Percentiles rank a stretch among this genome's conserved stretches.
phyloP scores from a whole-genome alignment of 2,888 invertebrate species.

The Patella depressa region DNA sequence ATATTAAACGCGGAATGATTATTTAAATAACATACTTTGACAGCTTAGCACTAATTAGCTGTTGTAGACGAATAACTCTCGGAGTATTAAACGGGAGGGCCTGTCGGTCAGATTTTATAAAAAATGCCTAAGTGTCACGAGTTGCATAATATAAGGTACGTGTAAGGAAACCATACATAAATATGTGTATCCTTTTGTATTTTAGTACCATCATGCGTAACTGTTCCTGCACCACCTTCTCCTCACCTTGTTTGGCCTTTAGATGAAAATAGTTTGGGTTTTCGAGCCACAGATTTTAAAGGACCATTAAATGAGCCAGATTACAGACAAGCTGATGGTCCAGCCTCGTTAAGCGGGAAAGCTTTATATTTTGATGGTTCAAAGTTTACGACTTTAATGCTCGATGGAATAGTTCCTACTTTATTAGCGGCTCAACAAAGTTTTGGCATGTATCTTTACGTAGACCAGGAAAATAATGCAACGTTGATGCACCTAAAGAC shows the following conservation, averaged over 20 bases:
- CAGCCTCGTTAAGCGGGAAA: not conserved
- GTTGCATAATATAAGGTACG: too few species aligned
- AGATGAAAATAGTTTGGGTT: not conserved
- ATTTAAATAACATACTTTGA: too few species aligned
- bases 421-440: not conserved
- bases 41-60: too few species aligned
- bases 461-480: not conserved
- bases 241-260: not conserved
- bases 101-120: too few species aligned
- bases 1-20: too few species aligned
- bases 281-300: not conserved
- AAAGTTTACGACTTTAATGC: not conserved
- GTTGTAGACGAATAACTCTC: too few species aligned
- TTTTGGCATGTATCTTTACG: slow-evolving; percentile 2
- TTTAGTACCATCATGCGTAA: not conserved
- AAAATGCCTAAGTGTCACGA: too few species aligned
- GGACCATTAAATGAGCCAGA: not conserved
- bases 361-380: slow-evolving; percentile 1
- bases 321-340: not conserved
- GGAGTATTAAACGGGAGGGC: too few species aligned
- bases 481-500: not conserved
- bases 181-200: not conserved
- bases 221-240: not conserved
- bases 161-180: too few species aligned
- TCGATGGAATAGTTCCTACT: not conserved